Base-by-base conservation (phyloP, 2,113 vertebrate genomes). In the Psilopsiagon aurifrons region DNA sequence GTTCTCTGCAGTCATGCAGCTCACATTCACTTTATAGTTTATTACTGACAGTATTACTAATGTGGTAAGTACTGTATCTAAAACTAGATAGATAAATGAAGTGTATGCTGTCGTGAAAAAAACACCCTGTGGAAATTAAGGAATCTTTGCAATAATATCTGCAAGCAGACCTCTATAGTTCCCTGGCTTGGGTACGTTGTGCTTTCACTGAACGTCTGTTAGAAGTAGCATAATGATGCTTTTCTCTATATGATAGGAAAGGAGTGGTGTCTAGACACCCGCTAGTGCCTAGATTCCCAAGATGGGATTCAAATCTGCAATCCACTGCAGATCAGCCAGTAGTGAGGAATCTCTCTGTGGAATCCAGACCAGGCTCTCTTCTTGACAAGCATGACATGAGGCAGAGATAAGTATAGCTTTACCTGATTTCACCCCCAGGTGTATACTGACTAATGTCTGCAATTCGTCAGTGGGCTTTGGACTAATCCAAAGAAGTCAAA, bases 151-250 rank as follows among this genome's bases (percentile, higher is more conserved):
- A 19, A 51, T 8, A 64, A 37, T 39, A 37, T 4, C 35, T 90
- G 63, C n/a, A 49, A 83, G 63, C 54, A 79, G 54, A 55, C 17
- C 23, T 33, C 27, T 66, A 3, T 47, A 2, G 0, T 59, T 94
- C 23, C 33, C 23, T 47, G 7, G 29, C 35, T 68, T 1, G 6
- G 37, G n/a, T 17, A 7, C 2, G 0, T 13, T 60, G 27, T 54
- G 41, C 43, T 71, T 79, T 64, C 76, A 3, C 19, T 46, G 24
- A 29, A 14, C 6, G 8, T 9, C 68, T 49, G 22, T 27, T 37
- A 71, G 31, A 80, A 84, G 60, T 9, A 79, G 47, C 24, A 13
- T 23, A 33, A 28, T 17, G 31, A 28, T 66, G 68, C 27, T 39
- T 87, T 78, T 78, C 9, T 23, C 1, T 35, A 3, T 11, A 4